Evolutionary conservation across 2,113 vertebrate species (phyloP).

Genomic region (Prietella phreatophila): DNA sequence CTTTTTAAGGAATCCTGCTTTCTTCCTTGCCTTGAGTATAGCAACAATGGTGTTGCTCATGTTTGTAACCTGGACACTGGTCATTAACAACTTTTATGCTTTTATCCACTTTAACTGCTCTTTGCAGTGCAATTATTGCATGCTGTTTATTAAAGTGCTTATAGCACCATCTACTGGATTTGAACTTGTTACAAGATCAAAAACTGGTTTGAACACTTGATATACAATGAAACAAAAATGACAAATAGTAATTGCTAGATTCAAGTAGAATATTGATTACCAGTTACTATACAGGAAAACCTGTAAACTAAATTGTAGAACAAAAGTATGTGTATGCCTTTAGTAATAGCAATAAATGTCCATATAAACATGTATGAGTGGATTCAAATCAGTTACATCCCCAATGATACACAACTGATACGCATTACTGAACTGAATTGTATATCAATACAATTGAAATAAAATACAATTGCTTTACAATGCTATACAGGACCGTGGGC

Average conservation of each 20-base stretch:
- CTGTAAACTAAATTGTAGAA: background rate
- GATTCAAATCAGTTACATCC: no score
- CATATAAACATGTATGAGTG: background rate
- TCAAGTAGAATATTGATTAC: background rate
- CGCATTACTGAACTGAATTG: no score
- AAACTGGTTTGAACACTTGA: background rate
- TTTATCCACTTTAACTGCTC: background rate
- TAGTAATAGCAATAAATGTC: background rate
- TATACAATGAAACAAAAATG: background rate
- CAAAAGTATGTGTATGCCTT: background rate
- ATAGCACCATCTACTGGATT: conserved; percentile 30
- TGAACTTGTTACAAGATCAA: background rate
- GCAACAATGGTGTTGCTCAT: background rate
- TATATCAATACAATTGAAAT: no score
- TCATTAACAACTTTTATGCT: background rate
- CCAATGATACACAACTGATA: no score
- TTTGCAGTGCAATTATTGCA: background rate
- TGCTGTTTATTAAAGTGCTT: background rate
- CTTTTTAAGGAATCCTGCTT: background rate
- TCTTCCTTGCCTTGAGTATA: background rate
- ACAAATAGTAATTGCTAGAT: background rate
- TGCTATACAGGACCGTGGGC: background rate
- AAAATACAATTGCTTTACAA: background rate
- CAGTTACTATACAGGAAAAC: background rate
- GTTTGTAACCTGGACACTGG: background rate